A percentile compares a stretch with the other conserved stretches of the same genome.
phyloP scores from a whole-genome alignment of 2,888 invertebrate species.

The Cylindroiulus punctatus region DNA sequence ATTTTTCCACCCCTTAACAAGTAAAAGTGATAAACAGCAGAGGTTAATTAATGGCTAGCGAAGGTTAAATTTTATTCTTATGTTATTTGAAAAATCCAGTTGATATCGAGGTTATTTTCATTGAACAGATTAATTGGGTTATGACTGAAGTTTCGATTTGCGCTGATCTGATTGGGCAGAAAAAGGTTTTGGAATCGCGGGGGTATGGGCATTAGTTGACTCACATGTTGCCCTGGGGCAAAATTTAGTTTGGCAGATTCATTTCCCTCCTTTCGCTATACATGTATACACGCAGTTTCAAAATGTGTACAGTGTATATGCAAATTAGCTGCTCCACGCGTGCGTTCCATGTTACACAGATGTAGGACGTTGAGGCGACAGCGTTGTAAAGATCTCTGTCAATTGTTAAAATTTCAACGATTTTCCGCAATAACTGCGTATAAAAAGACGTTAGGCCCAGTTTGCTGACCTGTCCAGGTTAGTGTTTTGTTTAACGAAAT shows the following conservation, averaged over 20 bases:
- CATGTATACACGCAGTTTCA: neutral
- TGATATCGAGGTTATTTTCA: too few relatives aligned
- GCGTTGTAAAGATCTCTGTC: neutral
- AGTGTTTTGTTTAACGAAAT: neutral
- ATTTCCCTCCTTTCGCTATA: neutral
- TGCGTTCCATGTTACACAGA: neutral
- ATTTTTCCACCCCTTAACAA: too few relatives aligned
- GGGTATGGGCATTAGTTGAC: too few relatives aligned
- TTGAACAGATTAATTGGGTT: too few relatives aligned
- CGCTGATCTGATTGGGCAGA: too few relatives aligned
- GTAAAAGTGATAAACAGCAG: neutral
- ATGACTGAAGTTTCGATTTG: too few relatives aligned
- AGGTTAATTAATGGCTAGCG: neutral
- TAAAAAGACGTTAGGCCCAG: neutral
- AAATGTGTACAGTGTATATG: neutral
- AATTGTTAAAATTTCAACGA: neutral
- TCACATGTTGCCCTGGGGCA: neutral
- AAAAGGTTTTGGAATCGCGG: too few relatives aligned
- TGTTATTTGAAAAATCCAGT: neutral
- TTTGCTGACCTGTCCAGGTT: neutral
- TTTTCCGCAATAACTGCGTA: neutral
- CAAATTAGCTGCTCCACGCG: neutral
- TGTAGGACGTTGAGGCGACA: neutral
- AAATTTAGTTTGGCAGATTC: neutral
- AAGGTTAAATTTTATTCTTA: neutral